Evolutionary conservation across 2,888 invertebrate species (phyloP).

Genomic region (Acleris laterana): DNA sequence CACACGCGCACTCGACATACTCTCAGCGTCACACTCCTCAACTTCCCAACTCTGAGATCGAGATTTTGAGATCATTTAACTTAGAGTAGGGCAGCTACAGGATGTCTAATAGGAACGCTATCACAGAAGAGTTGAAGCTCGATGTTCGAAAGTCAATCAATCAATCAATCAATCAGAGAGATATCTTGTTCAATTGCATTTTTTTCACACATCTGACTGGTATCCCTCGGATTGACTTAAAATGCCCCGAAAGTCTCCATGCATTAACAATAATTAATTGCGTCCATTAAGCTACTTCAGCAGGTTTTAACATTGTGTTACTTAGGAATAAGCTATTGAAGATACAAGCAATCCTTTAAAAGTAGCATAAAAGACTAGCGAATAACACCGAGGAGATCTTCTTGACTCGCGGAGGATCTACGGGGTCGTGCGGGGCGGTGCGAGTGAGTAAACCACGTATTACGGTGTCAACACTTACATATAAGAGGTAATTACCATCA

Average conservation of each 20-base stretch:
- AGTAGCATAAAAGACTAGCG: slow-evolving; percentile 19
- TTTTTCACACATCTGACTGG: background rate
- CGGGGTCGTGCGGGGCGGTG: slow-evolving; percentile 73
- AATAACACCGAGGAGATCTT: slow-evolving; percentile 19
- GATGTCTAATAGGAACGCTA: slow-evolving; percentile 48
- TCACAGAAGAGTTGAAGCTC: slow-evolving; percentile 49
- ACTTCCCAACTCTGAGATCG: slow-evolving; percentile 83
- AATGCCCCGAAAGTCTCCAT: slow-evolving; percentile 18
- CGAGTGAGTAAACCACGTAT: slow-evolving; percentile 80
- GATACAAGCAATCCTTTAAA: slow-evolving; percentile 9
- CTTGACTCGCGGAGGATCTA: slow-evolving; percentile 40
- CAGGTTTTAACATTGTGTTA: background rate
- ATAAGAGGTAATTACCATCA: slow-evolving; percentile 85
- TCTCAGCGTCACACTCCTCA: slow-evolving; percentile 83
- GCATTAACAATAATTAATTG: slow-evolving; percentile 9
- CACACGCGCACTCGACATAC: slow-evolving; percentile 84
- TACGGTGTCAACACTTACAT: slow-evolving; percentile 85
- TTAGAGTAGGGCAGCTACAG: slow-evolving; percentile 64
- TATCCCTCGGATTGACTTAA: slow-evolving; percentile 14
- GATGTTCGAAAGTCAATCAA: slow-evolving; percentile 41
- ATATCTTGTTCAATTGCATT: background rate
- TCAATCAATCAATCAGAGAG: slow-evolving; percentile 39
- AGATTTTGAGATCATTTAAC: slow-evolving; percentile 77
- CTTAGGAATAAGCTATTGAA: slow-evolving; percentile 3
- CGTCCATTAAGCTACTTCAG: slow-evolving; percentile 20